Conservation (phyloP, 2,888 invertebrate genomes). For the Meloe dianella region DNA sequence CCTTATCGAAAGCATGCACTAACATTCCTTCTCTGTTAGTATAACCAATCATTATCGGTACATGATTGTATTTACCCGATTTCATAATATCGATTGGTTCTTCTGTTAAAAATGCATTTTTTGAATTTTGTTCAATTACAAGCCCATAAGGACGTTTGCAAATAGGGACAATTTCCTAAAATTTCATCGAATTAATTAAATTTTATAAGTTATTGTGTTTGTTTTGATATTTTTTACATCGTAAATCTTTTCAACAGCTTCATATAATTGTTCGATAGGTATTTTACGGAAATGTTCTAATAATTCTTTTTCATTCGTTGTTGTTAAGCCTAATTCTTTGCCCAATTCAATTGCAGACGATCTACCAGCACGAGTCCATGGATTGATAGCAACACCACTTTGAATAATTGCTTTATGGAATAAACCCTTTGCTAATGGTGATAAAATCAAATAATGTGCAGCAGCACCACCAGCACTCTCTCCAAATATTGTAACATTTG, state of each 20-base stretch:
- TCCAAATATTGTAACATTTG: constrained; percentile 63
- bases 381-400: constrained; percentile 46
- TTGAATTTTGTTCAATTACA: constrained; percentile 42
- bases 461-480: constrained; percentile 63
- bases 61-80: constrained; percentile 49
- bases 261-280: constrained; percentile 39
- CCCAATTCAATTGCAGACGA: constrained; percentile 39
- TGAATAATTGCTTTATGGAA: constrained; percentile 52
- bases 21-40: constrained; percentile 52
- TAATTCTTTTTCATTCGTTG: constrained; percentile 44
- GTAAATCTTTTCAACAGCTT: constrained; percentile 35
- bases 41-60: constrained; percentile 55
- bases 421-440: constrained; percentile 58
- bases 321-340: constrained; percentile 42
- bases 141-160: constrained; percentile 42
- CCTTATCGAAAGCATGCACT: constrained; percentile 41
- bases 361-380: constrained; percentile 45
- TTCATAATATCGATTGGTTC: constrained; percentile 48
- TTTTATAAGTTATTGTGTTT: neutral
- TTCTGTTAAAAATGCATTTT: constrained; percentile 49
- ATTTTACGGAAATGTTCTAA: constrained; percentile 43
- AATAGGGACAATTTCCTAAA: constrained; percentile 38
- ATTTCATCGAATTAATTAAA: neutral
- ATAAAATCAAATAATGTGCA: constrained; percentile 61
- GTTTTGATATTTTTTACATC: constrained; percentile 39